phyloP scores from a whole-genome alignment of 2,113 vertebrate genomes.

The Salvelinus fontinalis region DNA sequence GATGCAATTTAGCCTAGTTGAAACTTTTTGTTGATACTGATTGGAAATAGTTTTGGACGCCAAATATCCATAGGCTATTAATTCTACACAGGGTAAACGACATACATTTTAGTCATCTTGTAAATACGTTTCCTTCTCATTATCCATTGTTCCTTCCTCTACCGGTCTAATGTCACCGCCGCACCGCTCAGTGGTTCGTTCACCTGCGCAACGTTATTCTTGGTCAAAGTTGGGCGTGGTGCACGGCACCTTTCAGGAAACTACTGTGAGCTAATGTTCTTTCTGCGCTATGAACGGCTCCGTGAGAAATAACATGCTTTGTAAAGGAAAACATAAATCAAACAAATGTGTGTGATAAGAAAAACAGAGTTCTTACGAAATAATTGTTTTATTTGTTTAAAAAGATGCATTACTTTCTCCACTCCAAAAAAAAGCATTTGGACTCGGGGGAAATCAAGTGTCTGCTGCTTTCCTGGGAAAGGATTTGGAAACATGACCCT shows the following conservation, averaged over 20 bases:
- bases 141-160: neutral
- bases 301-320: neutral
- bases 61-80: neutral
- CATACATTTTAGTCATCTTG: neutral
- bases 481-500: slow-evolving; percentile 7
- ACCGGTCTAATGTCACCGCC: neutral
- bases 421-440: too few relatives aligned
- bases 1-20: neutral
- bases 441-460: neutral
- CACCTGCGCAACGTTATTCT: neutral
- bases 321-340: too few relatives aligned
- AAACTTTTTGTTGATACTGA: neutral
- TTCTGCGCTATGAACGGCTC: neutral
- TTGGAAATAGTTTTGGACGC: neutral
- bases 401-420: too few relatives aligned
- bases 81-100: neutral
- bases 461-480: slow-evolving; percentile 3
- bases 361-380: too few relatives aligned
- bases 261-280: neutral
- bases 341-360: too few relatives aligned
- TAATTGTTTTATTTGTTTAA: too few relatives aligned
- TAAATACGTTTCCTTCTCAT: neutral
- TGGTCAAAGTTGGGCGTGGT: neutral
- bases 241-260: neutral
- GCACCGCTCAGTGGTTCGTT: too few relatives aligned